Evolutionary conservation across 2,888 invertebrate species (phyloP).

Genomic region (Hedya salicella): DNA sequence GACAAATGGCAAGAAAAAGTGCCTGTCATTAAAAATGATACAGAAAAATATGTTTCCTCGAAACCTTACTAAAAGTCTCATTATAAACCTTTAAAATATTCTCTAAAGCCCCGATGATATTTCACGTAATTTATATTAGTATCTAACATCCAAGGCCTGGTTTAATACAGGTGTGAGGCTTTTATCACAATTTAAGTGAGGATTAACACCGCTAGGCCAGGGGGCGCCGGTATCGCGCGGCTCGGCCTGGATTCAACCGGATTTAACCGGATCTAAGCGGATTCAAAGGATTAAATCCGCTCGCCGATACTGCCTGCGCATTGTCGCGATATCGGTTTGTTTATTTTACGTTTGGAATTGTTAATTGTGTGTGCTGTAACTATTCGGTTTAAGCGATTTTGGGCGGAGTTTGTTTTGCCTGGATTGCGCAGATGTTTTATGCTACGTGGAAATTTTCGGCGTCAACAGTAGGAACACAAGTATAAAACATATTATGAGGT

Average conservation of each 20-base stretch:
- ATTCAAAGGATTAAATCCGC: slow-evolving; percentile 71
- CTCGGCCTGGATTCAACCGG: slow-evolving; percentile 60
- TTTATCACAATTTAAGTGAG: slow-evolving; percentile 82
- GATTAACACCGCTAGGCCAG: slow-evolving; percentile 76
- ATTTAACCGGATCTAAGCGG: slow-evolving; percentile 60
- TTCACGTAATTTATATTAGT: slow-evolving; percentile 27
- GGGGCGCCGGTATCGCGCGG: slow-evolving; percentile 65
- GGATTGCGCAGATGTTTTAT: not conserved
- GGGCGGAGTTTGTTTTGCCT: slow-evolving; percentile 1
- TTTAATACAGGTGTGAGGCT: slow-evolving; percentile 74
- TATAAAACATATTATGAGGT: too few species aligned
- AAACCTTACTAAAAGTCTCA: not conserved
- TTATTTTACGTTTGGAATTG: slow-evolving; percentile 76
- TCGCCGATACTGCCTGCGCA: slow-evolving; percentile 64
- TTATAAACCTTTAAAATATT: not conserved
- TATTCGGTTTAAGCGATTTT: slow-evolving; percentile 48
- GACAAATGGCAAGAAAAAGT: too few species aligned
- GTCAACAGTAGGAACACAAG: too few species aligned
- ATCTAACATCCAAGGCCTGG: slow-evolving; percentile 46
- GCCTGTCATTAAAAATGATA: too few species aligned
- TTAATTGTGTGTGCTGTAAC: slow-evolving; percentile 64
- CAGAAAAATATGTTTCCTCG: too few species aligned
- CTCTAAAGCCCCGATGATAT: slow-evolving; percentile 8
- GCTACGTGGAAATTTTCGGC: not conserved
- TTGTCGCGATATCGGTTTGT: slow-evolving; percentile 78